A percentile compares a stretch with the other conserved stretches of the same genome.
phyloP scores from a whole-genome alignment of 2,888 invertebrate genomes.

The Chaitophorus viminalis region DNA sequence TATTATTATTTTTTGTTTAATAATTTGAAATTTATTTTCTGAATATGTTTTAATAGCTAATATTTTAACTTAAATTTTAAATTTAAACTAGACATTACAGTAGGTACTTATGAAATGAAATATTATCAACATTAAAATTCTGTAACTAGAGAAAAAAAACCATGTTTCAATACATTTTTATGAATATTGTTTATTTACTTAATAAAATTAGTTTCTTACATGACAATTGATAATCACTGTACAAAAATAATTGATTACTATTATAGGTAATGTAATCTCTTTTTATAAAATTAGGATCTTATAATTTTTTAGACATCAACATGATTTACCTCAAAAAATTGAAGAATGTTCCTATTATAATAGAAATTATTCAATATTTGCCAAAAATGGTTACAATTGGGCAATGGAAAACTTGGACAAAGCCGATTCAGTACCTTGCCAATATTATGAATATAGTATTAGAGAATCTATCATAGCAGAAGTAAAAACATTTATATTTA shows the following conservation, averaged over 20 bases:
- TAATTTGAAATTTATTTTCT: no score
- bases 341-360: constrained; percentile 68
- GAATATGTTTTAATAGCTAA: no score
- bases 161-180: no score
- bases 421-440: constrained; percentile 39
- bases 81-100: no score
- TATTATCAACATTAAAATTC: no score
- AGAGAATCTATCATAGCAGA: constrained; percentile 58
- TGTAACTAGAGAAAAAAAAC: no score
- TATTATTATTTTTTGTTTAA: no score
- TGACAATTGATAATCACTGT: no score
- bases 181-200: constrained; percentile 16
- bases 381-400: constrained; percentile 68
- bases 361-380: constrained; percentile 69
- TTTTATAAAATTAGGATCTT: neutral
- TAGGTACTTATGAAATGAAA: no score
- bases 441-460: constrained; percentile 43
- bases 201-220: no score
- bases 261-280: neutral
- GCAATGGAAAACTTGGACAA: constrained; percentile 65
- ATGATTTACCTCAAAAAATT: constrained; percentile 46
- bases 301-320: constrained; percentile 6
- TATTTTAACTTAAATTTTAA: no score
- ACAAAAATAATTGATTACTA: no score
- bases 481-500: constrained; percentile 2